Evolutionary conservation across 2,113 vertebrate genomes (phyloP).

Genomic region (Trinectes maculatus): DNA sequence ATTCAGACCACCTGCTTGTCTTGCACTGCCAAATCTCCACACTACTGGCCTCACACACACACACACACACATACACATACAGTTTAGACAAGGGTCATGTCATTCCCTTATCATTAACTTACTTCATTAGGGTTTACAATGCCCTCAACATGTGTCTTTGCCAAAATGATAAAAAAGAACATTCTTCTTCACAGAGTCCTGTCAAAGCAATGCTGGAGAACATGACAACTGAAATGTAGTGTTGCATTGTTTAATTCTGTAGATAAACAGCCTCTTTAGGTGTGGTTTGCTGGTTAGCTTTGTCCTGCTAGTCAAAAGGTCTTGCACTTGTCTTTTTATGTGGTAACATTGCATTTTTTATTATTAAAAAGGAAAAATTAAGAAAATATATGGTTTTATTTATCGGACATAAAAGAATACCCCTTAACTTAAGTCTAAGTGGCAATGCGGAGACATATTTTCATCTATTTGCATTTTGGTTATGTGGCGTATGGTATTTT

Average conservation of each 20-base stretch:
- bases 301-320: constrained; percentile 31
- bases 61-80: background rate
- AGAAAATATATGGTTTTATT: too few species aligned
- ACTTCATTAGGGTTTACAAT: constrained; percentile 64
- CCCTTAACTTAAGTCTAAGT: background rate
- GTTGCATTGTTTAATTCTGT: constrained; percentile 22
- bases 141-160: constrained; percentile 55
- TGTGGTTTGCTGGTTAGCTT: background rate
- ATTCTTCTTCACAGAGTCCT: constrained; percentile 30
- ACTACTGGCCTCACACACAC: background rate
- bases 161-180: constrained; percentile 63
- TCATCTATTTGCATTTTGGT: constrained; percentile 22
- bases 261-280: constrained; percentile 36
- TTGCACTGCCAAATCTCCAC: constrained; percentile 1
- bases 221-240: constrained; percentile 33
- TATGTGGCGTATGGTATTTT: background rate
- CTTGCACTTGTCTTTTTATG: background rate
- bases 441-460: background rate
- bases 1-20: constrained; percentile 17
- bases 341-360: background rate
- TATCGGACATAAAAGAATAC: background rate
- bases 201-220: constrained; percentile 19
- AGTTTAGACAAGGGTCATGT: constrained; percentile 45
- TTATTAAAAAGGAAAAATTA: background rate
- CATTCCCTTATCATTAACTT: constrained; percentile 56